These are phyloP conservation scores for Xiphophorus hellerii DNA, from an alignment of 2,113 vertebrate species.

Conservation along the genomic window DNA sequence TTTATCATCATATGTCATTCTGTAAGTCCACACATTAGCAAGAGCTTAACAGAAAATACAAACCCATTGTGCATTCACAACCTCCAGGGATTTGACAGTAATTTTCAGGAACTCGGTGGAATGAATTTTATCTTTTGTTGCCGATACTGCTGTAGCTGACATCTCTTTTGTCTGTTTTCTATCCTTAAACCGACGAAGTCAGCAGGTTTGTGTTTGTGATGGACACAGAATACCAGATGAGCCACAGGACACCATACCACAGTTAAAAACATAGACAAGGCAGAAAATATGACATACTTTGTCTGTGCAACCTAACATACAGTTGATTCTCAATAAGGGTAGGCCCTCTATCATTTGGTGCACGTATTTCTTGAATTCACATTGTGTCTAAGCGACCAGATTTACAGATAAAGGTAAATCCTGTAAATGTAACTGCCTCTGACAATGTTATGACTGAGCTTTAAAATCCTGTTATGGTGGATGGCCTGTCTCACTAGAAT, in stretches of 20 bases:
- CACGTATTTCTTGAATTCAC: constrained; percentile 1
- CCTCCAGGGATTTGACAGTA: constrained; percentile 21
- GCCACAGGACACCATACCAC: background rate
- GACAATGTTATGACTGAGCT: constrained; percentile 45
- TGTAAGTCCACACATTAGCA: constrained; percentile 9
- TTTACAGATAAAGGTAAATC: constrained; percentile 19
- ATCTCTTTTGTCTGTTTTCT: constrained; percentile 57
- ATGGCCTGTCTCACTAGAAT: constrained; percentile 18
- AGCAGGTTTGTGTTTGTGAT: constrained; percentile 53
- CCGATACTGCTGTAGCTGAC: constrained; percentile 39
- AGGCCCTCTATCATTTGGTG: background rate
- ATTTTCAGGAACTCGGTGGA: constrained; percentile 5
- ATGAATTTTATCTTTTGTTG: constrained; percentile 38
- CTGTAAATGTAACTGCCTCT: constrained; percentile 11
- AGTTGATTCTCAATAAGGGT: background rate
- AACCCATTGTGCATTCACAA: constrained; percentile 9
- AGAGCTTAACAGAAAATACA: background rate
- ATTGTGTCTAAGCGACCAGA: constrained; percentile 7
- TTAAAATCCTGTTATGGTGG: constrained; percentile 55
- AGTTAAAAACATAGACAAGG: constrained; percentile 6
- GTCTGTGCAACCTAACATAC: background rate
- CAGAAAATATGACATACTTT: constrained; percentile 1
- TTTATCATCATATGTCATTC: background rate
- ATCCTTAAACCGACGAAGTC: constrained; percentile 58
- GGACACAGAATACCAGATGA: constrained; percentile 25